Percentiles rank a stretch among this genome's conserved stretches.
Evolutionary conservation across 2,797 vertebrate genomes (phyloP).

Genomic region (Acanthiza pusilla): DNA sequence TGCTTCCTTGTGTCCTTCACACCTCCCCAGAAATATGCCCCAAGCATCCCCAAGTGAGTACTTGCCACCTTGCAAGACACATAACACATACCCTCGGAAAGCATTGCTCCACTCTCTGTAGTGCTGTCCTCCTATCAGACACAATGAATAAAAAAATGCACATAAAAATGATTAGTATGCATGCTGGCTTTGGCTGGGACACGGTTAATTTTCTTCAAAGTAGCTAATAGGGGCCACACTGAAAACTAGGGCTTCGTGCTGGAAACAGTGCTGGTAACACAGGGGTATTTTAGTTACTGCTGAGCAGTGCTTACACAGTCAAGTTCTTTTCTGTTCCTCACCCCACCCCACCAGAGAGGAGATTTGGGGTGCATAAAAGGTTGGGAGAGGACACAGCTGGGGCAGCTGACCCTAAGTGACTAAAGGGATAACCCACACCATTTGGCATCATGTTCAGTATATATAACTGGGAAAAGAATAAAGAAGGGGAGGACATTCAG

Average conservation of each 20-base stretch:
- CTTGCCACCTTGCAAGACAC: not conserved
- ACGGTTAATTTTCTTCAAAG: not conserved
- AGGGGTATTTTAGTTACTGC: not conserved
- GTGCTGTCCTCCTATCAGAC: not conserved
- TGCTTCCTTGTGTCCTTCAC: not conserved
- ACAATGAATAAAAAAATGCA: not conserved
- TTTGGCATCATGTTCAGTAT: not conserved
- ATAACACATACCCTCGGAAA: not conserved
- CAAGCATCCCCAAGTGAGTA: not conserved
- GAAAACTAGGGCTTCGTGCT: not conserved
- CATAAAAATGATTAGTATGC: not conserved
- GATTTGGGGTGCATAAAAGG: not conserved
- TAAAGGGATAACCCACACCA: not conserved
- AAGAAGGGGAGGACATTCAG: not conserved
- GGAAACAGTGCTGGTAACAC: not conserved
- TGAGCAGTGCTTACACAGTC: not conserved
- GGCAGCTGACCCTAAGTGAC: not conserved
- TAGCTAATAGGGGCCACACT: fast-evolving
- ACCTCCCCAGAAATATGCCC: not conserved
- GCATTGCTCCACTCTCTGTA: not conserved
- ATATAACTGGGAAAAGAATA: not conserved
- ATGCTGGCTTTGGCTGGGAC: not conserved
- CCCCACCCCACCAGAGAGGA: too few species aligned
- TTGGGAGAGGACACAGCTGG: not conserved
- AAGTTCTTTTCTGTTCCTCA: not conserved